Base-by-base conservation (phyloP, 2,888 invertebrate species). In the Trissoscelio sp. region DNA sequence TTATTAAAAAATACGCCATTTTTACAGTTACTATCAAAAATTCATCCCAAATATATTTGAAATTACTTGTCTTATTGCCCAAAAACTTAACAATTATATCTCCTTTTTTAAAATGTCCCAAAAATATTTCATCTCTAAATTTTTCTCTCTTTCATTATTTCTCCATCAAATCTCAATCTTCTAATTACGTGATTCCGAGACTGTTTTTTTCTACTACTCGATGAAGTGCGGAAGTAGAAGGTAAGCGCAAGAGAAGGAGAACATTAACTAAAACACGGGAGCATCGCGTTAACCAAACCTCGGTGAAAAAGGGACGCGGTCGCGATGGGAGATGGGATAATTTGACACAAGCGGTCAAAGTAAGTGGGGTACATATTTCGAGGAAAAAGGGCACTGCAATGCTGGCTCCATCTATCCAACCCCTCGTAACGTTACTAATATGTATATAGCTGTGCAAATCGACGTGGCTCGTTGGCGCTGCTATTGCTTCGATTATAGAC, bases 241-340 rank as follows among this genome's bases (percentile, higher is more conserved):
- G 18, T 44, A 55, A 44, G 20, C 22, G 46, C 46, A 84, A 83
- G 85, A 42, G 67, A 31, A 78, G 81, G 84, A 85, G 81, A 86
- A 87, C 87, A 89, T 89, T 89, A 88, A 88, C 89, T 89, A 88
- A 89, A 89, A 89, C 87, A 87, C 87, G 87, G 88, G 86, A 84
- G 66, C 70, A 60, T 69, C 58, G 58, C 75, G 74, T 58, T 79
- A 79, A 60, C 83, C 85, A 82, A 84, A 82, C 83, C 85, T 81
- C 83, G 67, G 55, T 69, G 78, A 67, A 78, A 67, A 79, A 80
- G 60, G 60, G 75, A 53, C 58, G 81, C 24, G 81, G 72, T 75
- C 39, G 55, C 42, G 37, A 34, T 37, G 55, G 70, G 72, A 70
- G 67, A 72, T 69, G 20, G 69, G 67, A 53, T 57, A 81, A 73